Evolutionary conservation across 2,797 vertebrate genomes (phyloP).

Genomic region (Melanotaenia parkinsoni): DNA sequence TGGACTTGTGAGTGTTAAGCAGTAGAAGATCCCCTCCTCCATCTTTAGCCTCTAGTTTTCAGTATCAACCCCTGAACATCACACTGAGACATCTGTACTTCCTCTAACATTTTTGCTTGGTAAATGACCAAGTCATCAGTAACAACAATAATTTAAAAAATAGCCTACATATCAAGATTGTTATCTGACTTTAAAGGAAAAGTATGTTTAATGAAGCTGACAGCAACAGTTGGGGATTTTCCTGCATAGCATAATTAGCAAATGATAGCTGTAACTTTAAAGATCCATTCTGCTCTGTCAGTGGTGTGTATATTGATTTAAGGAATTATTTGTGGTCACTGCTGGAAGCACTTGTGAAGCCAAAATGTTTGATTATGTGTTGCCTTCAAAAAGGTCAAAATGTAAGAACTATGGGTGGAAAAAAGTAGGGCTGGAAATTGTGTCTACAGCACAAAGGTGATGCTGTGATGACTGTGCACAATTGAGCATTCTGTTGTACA

Average conservation of each 20-base stretch:
- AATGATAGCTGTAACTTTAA: background rate
- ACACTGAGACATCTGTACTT: background rate
- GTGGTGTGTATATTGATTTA: background rate
- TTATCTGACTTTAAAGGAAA: background rate
- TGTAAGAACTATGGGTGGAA: too few species aligned
- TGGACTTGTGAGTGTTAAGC: constrained; percentile 3
- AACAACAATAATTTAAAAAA: background rate
- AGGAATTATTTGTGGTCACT: background rate
- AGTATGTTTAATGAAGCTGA: background rate
- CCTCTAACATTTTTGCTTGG: background rate
- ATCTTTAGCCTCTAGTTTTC: background rate
- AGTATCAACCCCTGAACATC: background rate
- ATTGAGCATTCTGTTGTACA: background rate
- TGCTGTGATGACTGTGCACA: background rate
- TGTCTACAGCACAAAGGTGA: too few species aligned
- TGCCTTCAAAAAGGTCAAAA: background rate
- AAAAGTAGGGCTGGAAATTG: too few species aligned
- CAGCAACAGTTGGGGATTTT: background rate
- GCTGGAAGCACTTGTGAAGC: background rate
- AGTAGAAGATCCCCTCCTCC: background rate
- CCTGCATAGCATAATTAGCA: background rate
- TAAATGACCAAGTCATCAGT: background rate
- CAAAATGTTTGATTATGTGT: background rate
- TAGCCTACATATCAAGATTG: background rate
- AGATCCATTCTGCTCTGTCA: background rate